These are phyloP conservation scores for Dissostichus mawsoni DNA, from an alignment of 2,113 vertebrate species.

Conservation along the genomic window DNA sequence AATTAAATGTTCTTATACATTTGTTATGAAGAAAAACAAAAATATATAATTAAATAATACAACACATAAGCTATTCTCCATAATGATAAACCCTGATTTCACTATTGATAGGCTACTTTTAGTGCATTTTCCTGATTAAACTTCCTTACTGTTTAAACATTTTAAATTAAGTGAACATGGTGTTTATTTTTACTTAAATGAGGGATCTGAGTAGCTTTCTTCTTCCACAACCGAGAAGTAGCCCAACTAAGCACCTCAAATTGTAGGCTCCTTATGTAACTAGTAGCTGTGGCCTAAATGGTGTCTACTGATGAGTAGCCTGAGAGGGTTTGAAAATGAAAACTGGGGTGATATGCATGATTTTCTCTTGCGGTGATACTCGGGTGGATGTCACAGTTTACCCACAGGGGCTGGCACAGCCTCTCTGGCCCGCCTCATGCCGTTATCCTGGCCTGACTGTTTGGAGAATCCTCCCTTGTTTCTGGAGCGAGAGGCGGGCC, in stretches of 20 bases:
- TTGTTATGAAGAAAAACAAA: no score
- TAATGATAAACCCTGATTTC: no score
- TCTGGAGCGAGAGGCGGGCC: constrained; percentile 81
- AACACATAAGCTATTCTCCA: background rate
- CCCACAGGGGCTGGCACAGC: constrained; percentile 22
- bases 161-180: background rate
- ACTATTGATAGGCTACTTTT: no score
- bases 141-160: background rate
- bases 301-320: no score
- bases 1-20: no score
- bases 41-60: no score
- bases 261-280: background rate
- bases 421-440: constrained; percentile 8
- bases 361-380: background rate
- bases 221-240: background rate
- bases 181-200: background rate
- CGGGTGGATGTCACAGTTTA: constrained; percentile 26
- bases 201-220: background rate
- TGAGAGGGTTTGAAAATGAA: background rate
- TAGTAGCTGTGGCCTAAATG: background rate
- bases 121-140: background rate
- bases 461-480: constrained; percentile 78
- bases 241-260: background rate
- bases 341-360: background rate
- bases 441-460: constrained; percentile 39